Evolutionary conservation across 2,888 invertebrate genomes (phyloP).

Genomic region (Epiblema foenella): DNA sequence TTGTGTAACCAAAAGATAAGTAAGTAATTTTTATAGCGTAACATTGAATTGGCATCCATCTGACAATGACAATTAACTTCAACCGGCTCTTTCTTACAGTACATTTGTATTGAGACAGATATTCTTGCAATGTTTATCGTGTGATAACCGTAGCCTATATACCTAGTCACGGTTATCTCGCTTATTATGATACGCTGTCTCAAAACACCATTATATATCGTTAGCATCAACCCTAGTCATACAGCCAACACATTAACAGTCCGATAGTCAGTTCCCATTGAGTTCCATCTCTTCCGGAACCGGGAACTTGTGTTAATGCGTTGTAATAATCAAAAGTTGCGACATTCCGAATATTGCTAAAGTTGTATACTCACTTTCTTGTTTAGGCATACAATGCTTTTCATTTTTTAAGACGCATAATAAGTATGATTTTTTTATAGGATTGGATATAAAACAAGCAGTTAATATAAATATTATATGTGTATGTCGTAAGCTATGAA

Average conservation of each 20-base stretch:
- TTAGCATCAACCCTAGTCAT: conserved; percentile 15
- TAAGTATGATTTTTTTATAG: not conserved
- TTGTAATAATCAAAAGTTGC: conserved; percentile 34
- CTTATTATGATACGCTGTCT: too few species aligned
- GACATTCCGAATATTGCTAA: conserved; percentile 38
- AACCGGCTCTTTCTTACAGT: too few species aligned
- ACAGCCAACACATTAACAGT: not conserved
- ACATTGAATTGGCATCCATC: too few species aligned
- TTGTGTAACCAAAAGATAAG: too few species aligned
- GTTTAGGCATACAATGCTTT: conserved; percentile 32
- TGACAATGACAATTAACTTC: too few species aligned
- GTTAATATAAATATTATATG: not conserved
- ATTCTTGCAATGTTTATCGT: too few species aligned
- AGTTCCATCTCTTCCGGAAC: conserved; percentile 23
- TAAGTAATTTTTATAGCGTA: not conserved
- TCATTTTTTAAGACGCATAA: conserved; percentile 17
- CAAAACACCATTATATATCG: conserved; percentile 5
- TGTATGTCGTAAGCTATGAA: too few species aligned
- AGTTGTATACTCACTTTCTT: conserved; percentile 36
- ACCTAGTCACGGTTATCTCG: too few species aligned
- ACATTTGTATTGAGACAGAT: too few species aligned
- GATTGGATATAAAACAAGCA: not conserved
- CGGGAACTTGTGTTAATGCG: conserved; percentile 20
- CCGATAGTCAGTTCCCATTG: conserved; percentile 21
- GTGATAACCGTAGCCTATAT: not conserved